phyloP scores from a whole-genome alignment of 92 coral and sea anemone genomes.

The Porites rus region DNA sequence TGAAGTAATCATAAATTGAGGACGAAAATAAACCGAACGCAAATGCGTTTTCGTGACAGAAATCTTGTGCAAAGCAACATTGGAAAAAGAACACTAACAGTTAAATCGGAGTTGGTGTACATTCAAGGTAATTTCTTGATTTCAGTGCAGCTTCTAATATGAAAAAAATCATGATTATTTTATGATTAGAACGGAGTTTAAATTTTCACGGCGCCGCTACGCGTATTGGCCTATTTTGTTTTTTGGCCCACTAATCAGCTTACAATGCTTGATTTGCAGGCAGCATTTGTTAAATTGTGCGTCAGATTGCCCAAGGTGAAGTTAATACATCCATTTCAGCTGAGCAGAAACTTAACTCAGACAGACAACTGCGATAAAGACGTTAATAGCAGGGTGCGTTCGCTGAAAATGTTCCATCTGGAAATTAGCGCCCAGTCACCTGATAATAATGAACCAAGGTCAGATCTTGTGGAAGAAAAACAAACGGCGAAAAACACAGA shows the following conservation, averaged over 20 bases:
- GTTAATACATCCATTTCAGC: not conserved
- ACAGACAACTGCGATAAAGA: not conserved
- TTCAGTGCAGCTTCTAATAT: too few species aligned
- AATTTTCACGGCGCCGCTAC: not conserved
- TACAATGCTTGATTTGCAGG: slow-evolving; percentile 15
- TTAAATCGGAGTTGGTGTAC: not conserved
- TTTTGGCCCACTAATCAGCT: not conserved
- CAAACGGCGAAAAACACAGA: not conserved
- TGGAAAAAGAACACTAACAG: not conserved
- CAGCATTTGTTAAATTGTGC: not conserved
- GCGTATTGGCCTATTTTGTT: not conserved
- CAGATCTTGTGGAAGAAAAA: not conserved
- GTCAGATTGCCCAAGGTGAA: slow-evolving; percentile 1
- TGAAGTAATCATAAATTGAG: not conserved
- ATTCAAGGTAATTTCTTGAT: not conserved
- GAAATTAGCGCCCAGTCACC: not conserved
- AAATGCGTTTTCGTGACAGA: slow-evolving; percentile 24
- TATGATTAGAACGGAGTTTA: not conserved
- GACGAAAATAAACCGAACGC: slow-evolving; percentile 33
- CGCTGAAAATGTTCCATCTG: not conserved
- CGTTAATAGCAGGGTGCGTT: not conserved
- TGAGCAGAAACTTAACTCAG: not conserved
- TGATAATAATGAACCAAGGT: not conserved
- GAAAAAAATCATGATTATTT: not conserved
- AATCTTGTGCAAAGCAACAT: not conserved